Evolutionary conservation across 1,140 invertebrate genomes (phyloP).

Genomic region (Achatina immaculata): DNA sequence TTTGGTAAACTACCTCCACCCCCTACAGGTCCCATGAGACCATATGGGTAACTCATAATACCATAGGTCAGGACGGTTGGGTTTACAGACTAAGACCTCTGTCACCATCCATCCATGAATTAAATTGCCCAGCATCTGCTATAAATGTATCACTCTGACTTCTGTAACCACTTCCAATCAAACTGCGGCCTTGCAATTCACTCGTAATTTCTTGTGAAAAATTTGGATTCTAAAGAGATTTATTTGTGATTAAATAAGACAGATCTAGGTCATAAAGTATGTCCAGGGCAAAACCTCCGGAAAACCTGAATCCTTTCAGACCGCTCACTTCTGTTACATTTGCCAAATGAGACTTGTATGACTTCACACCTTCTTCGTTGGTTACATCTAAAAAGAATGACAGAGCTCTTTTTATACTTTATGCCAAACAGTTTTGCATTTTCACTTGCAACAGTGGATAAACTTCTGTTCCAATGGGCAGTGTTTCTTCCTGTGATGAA

Average conservation of each 20-base stretch:
- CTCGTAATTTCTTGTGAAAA: constrained; percentile 50
- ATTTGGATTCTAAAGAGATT: constrained; percentile 56
- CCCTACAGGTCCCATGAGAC: constrained; percentile 93
- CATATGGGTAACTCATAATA: constrained; percentile 85
- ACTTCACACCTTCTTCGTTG: constrained; percentile 79
- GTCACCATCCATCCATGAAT: constrained; percentile 82
- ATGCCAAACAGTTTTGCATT: constrained; percentile 36
- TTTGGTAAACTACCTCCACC: constrained; percentile 78
- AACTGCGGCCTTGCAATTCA: not conserved
- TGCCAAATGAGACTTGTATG: constrained; percentile 68
- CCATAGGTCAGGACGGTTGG: constrained; percentile 86
- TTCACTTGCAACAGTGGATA: constrained; percentile 78
- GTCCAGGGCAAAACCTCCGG: constrained; percentile 47
- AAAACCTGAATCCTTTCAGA: constrained; percentile 49
- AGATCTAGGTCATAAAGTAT: constrained; percentile 28
- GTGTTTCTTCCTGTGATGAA: constrained; percentile 72
- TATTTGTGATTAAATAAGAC: constrained; percentile 9
- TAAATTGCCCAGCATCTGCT: constrained; percentile 88
- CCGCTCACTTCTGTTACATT: constrained; percentile 71
- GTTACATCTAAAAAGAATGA: constrained; percentile 74
- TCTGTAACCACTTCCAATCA: constrained; percentile 82
- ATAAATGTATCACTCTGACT: constrained; percentile 84
- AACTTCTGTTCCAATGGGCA: constrained; percentile 85
- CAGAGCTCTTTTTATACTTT: constrained; percentile 18
- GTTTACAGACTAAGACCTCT: constrained; percentile 80